Percentiles rank a stretch among this genome's conserved stretches.
These are phyloP conservation scores for Temnothorax nylanderi DNA, from an alignment of 1,140 invertebrate species.

Conservation along the genomic window DNA sequence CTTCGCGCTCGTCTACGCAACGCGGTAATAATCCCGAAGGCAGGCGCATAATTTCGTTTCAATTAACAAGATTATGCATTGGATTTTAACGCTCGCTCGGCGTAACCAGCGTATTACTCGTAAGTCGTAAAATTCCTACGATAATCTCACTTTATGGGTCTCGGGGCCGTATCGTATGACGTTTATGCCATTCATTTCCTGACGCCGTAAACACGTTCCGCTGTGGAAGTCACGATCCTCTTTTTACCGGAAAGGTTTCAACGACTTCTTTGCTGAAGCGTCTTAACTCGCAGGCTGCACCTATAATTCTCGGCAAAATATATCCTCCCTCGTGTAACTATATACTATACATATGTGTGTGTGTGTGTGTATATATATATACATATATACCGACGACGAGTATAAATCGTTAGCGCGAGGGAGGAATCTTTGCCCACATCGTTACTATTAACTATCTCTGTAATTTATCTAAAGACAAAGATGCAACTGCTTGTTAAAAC, in stretches of 20 bases:
- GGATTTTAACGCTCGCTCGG: conserved; percentile 37
- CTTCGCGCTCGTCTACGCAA: neutral
- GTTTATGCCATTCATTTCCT: conserved; percentile 64
- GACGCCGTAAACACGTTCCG: conserved; percentile 52
- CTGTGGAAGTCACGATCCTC: conserved; percentile 45
- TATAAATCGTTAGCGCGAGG: conserved; percentile 31
- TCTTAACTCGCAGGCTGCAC: conserved; percentile 19
- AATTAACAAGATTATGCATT: conserved; percentile 61
- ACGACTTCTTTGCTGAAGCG: conserved; percentile 57
- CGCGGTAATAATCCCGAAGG: neutral
- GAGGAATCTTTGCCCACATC: conserved; percentile 11
- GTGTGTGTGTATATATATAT: neutral
- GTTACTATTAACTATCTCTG: conserved; percentile 34
- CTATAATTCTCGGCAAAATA: conserved; percentile 39
- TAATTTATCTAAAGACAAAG: conserved; percentile 30
- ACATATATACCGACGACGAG: neutral
- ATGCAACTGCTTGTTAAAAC: neutral
- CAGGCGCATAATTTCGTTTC: conserved; percentile 39
- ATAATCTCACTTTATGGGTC: conserved; percentile 49
- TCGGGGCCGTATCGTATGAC: conserved; percentile 38
- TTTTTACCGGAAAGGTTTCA: conserved; percentile 46
- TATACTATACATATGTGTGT: neutral
- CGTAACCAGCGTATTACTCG: conserved; percentile 30
- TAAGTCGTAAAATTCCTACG: conserved; percentile 46
- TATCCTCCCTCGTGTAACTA: neutral